Evolutionary conservation across 2,888 invertebrate species (phyloP).

Genomic region (Eubasilissa splendida): DNA sequence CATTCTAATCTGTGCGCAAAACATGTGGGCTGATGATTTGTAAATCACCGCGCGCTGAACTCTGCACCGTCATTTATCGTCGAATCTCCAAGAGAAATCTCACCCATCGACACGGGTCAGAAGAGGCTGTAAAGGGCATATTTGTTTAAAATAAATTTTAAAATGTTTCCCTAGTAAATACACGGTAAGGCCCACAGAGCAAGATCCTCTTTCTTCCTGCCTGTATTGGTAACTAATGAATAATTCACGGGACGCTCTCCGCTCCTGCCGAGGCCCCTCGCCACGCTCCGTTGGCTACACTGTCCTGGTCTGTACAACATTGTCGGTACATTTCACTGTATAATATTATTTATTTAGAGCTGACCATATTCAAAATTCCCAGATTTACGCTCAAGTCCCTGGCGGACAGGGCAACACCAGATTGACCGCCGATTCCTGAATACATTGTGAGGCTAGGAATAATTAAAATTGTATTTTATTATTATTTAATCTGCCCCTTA

Average conservation of each 20-base stretch:
- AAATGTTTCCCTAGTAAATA: background rate
- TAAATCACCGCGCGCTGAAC: background rate
- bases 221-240: slow-evolving; percentile 51
- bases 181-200: slow-evolving; percentile 15
- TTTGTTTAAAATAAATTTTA: too few relatives aligned
- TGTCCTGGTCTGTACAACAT: slow-evolving; percentile 46
- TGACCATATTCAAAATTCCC: slow-evolving; percentile 47
- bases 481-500: too few relatives aligned
- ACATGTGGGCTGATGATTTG: too few relatives aligned
- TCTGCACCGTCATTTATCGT: background rate
- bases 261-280: slow-evolving; percentile 44
- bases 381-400: slow-evolving; percentile 11
- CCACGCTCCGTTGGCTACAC: slow-evolving; percentile 54
- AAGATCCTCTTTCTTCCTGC: slow-evolving; percentile 26
- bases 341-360: slow-evolving; percentile 56
- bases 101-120: too few relatives aligned
- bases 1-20: too few relatives aligned
- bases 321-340: slow-evolving; percentile 56
- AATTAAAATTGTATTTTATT: too few relatives aligned
- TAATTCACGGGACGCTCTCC: slow-evolving; percentile 54
- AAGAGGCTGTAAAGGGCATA: too few relatives aligned
- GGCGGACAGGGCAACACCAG: background rate
- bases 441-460: background rate
- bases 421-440: slow-evolving; percentile 13
- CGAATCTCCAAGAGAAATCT: background rate